Evolutionary conservation across 1,140 invertebrate species (phyloP), one percentile per base, ranked within the genome.

Genomic region (Macrotrachela quadricornifera): DNA sequence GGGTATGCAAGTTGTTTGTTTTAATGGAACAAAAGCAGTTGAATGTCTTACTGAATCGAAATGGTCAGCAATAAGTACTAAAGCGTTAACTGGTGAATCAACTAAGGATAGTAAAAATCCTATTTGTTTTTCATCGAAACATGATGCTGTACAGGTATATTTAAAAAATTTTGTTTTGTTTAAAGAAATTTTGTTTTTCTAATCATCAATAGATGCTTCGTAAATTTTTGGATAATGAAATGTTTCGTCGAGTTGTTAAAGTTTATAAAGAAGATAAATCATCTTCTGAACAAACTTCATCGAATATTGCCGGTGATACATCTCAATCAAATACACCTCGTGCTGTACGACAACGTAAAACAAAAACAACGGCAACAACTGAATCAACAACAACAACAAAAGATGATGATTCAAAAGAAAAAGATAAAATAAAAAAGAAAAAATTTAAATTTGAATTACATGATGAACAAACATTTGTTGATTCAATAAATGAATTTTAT

Each of bases 1-100:
- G 45, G 83, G 84, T 61, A 88, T 95, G 68, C 82, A 87, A 72
- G 90, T 96, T 0, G 82, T 91, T 67, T 92, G 94, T 72, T 96
- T 96, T 60, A 85, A 85, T 59, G 85, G 85, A 79, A 75, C 65
- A 43, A 85, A 87, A 68, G 88, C 88, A 2, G 79, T 97, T 0
- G 87, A 95, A 70, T 80, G 79, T 1, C 69, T 97, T 10, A 63
- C 95, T 62, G 80, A 85, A 42, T 96, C 91, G 0, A 84, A 85
- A 67, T 97, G 85, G 79, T 30, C 21, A 30, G 2, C 21, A 30
- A 30, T 30, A 30, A 30, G 21, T 30, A 30, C 21, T 8, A 30
- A 30, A 30, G 21, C 21, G 8, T 30, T 30, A 30, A 8, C 21
- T 30, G 21, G 21, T 30, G 21, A 30, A 30, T 30, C 21, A 2